These are phyloP conservation scores for Micrasema longulum DNA, from an alignment of 1,140 invertebrate species.

Conservation along the genomic window DNA sequence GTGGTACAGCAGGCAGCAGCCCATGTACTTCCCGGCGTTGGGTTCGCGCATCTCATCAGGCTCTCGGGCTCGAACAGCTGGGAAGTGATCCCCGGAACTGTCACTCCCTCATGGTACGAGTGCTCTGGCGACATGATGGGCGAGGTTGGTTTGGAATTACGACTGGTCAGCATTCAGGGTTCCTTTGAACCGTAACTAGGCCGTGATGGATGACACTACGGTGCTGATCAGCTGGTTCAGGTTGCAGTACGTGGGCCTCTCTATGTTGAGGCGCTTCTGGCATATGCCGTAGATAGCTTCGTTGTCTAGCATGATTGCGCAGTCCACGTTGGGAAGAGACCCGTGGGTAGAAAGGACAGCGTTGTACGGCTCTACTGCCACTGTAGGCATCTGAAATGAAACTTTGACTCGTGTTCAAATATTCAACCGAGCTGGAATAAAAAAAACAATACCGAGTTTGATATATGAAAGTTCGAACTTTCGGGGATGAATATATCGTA, in stretches of 20 bases:
- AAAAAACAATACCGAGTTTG: too few relatives aligned
- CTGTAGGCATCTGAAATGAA: conserved; percentile 86
- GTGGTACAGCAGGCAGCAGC: conserved; percentile 84
- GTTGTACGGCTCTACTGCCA: conserved; percentile 93
- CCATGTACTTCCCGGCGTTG: conserved; percentile 91
- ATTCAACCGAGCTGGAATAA: too few relatives aligned
- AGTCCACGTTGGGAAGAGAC: conserved; percentile 87
- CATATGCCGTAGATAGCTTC: conserved; percentile 94
- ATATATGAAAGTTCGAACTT: too few relatives aligned
- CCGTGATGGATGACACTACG: conserved; percentile 89
- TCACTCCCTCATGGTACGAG: conserved; percentile 85
- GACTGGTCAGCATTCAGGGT: conserved; percentile 90
- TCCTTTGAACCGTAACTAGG: conserved; percentile 90
- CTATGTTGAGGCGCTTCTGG: conserved; percentile 87
- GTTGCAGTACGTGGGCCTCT: conserved; percentile 85
- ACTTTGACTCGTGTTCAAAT: too few relatives aligned
- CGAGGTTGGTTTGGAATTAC: conserved; percentile 91
- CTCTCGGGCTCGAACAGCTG: conserved; percentile 89
- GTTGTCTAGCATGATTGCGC: conserved; percentile 89
- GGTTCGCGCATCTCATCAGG: conserved; percentile 93
- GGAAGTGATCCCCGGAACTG: conserved; percentile 88
- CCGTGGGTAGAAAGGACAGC: conserved; percentile 85
- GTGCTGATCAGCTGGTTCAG: conserved; percentile 86
- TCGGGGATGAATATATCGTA: conserved; percentile 88
- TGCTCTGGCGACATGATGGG: conserved; percentile 88